Evolutionary conservation across 1,140 invertebrate species (phyloP).

Genomic region (Orchestia grillus): DNA sequence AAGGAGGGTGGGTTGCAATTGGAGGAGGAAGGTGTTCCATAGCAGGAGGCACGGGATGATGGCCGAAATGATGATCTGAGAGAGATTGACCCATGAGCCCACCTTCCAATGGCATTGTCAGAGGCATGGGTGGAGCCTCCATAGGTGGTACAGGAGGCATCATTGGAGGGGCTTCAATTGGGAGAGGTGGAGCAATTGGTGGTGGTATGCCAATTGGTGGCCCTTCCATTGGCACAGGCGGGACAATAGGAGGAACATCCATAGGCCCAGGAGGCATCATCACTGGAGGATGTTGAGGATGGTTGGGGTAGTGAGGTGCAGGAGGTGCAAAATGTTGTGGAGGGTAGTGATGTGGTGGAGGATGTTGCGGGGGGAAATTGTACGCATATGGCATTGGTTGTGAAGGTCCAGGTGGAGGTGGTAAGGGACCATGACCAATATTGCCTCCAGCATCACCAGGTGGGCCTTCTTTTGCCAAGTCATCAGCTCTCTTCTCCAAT

Average conservation of each 20-base stretch:
- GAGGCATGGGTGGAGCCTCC: not conserved
- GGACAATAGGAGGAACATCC: not conserved
- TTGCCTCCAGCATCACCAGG: not conserved
- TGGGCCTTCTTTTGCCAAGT: not conserved
- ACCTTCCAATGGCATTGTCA: constrained; percentile 11
- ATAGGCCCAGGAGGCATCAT: constrained; percentile 34
- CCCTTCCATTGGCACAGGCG: constrained; percentile 37
- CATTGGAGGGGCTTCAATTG: constrained; percentile 9
- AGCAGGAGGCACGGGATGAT: constrained; percentile 13
- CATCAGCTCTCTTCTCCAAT: not conserved
- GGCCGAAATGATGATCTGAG: constrained; percentile 10
- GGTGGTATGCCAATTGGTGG: not conserved
- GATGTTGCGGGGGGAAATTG: not conserved
- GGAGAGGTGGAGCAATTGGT: constrained; percentile 5
- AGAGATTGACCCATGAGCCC: not conserved
- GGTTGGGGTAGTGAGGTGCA: constrained; percentile 12
- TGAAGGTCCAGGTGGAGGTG: not conserved
- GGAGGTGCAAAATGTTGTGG: constrained; percentile 21
- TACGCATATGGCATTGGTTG: constrained; percentile 11
- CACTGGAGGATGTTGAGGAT: constrained; percentile 27
- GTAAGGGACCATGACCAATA: not conserved
- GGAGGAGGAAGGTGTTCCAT: constrained; percentile 47
- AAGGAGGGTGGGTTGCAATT: not conserved
- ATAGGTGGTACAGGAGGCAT: constrained; percentile 22
- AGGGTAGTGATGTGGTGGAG: constrained; percentile 12